Conservation (phyloP, 2,888 invertebrate genomes). For the Drosophila ochracea region DNA sequence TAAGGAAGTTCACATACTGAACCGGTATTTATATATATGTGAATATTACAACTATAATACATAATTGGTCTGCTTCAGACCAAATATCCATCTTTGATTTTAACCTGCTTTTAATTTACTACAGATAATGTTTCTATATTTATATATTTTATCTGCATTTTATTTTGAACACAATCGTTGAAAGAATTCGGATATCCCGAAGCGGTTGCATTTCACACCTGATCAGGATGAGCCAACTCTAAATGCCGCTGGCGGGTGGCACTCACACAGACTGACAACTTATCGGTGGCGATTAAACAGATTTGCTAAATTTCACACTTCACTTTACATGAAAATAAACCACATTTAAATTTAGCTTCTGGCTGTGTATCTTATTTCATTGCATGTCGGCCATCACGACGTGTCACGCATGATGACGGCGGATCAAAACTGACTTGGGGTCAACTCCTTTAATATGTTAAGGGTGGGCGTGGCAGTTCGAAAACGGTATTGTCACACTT, state of each 20-base stretch:
- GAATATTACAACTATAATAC: neutral
- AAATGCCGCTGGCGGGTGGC: conserved; percentile 47
- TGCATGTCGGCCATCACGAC: conserved; percentile 13
- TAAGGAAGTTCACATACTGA: neutral
- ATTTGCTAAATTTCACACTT: conserved; percentile 82
- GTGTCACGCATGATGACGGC: conserved; percentile 18
- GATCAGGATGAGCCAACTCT: conserved; percentile 37
- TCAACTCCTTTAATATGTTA: conserved; percentile 20
- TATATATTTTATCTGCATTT: neutral
- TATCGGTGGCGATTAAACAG: conserved; percentile 68
- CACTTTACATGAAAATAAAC: conserved; percentile 72
- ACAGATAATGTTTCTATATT: neutral
- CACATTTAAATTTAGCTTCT: conserved; percentile 44
- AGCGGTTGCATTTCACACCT: conserved; percentile 44
- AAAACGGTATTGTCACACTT: conserved; percentile 64
- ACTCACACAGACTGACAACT: conserved; percentile 50
- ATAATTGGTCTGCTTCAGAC: neutral
- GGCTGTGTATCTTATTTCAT: conserved; percentile 23
- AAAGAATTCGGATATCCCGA: neutral
- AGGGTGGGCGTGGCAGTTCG: conserved; percentile 40
- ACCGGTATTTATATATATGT: neutral
- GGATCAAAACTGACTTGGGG: neutral
- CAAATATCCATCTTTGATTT: no score
- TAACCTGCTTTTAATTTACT: neutral
- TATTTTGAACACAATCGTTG: neutral